Base-by-base conservation (phyloP, 1,140 invertebrate genomes). In the Drosophila mojavensis region DNA sequence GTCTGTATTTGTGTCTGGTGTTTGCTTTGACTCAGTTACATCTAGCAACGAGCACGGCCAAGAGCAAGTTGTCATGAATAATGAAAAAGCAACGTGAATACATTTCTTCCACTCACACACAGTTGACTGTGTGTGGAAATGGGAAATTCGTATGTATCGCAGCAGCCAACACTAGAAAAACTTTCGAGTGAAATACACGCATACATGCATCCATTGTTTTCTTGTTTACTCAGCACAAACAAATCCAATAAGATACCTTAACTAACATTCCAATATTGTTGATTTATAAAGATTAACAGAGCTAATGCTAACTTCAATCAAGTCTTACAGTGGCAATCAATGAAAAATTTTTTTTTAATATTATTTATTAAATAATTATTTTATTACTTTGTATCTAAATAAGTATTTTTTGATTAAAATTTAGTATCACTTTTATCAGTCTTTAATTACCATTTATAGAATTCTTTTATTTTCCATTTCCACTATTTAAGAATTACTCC, bases 71-170 rank as follows among this genome's bases (percentile, higher is more conserved):
- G 84, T 90, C 84, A 89, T 89, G 84, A 89, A 89, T 89, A 89
- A 89, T 89, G 84, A 89, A 89, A 90, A 84, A 81, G 84, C 77
- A 73, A 85, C 78, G 84, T 84, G 85, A 84, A 89, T 89, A 81
- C 77, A 84, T 90, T 89, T 89, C 71, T 66, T 78, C 41, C 50
- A 62, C 55, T 24, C 51, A 20, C 65, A n/a, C n/a, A n/a, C n/a
- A n/a, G n/a, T n/a, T n/a, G n/a, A n/a, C 26, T 59, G 24, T 41
- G 43, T 45, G 7, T 17, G 17, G n/a, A 51, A 45, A 53, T 24
- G 41, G 24, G 9, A 24, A 50, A 50, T 50, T 5, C 10, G 36
- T 67, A 66, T 43, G n/a, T 33, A 6, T 33, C 5, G 28, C 10
- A 4, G 17, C 3, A 13, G n/a, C 53, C 63, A 67, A 67, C 69